phyloP scores from a whole-genome alignment of 2,113 vertebrate genomes.

The Lutjanus erythropterus region DNA sequence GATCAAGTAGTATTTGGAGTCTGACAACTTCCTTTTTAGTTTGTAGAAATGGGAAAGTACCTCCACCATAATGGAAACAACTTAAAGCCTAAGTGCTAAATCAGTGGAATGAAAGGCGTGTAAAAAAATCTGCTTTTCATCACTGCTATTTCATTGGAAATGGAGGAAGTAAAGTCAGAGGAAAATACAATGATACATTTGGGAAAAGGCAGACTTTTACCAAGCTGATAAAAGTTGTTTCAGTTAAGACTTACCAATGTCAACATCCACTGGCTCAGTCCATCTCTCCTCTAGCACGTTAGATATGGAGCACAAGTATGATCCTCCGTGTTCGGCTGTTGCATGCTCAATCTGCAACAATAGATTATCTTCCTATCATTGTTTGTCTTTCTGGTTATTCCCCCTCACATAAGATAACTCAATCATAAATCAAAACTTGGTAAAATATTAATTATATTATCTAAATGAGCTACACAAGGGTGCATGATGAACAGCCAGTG shows the following conservation, averaged over 20 bases:
- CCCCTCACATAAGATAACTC: neutral
- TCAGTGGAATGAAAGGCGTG: slow-evolving; percentile 44
- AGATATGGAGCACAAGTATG: slow-evolving; percentile 88
- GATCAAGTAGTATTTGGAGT: slow-evolving; percentile 58
- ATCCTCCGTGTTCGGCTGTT: slow-evolving; percentile 72
- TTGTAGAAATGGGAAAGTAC: slow-evolving; percentile 82
- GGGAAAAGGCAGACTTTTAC: slow-evolving; percentile 2
- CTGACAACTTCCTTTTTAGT: slow-evolving; percentile 72
- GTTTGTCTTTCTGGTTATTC: neutral
- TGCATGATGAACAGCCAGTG: neutral
- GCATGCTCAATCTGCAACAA: slow-evolving; percentile 75
- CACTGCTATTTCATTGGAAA: neutral
- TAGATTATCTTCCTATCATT: slow-evolving; percentile 16
- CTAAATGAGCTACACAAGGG: neutral
- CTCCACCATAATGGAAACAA: slow-evolving; percentile 71
- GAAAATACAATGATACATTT: slow-evolving; percentile 6
- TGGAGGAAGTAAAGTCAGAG: neutral
- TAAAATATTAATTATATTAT: slow-evolving; percentile 35
- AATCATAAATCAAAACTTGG: slow-evolving; percentile 1
- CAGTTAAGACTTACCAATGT: slow-evolving; percentile 80
- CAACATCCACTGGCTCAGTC: slow-evolving; percentile 85
- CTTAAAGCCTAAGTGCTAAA: slow-evolving; percentile 38
- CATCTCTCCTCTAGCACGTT: slow-evolving; percentile 86
- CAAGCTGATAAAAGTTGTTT: slow-evolving; percentile 2
- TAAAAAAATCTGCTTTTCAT: slow-evolving; percentile 6